Evolutionary conservation across 2,113 vertebrate genomes (phyloP), one percentile per base, ranked within the genome.

Genomic region (Hippoglossus stenolepis): DNA sequence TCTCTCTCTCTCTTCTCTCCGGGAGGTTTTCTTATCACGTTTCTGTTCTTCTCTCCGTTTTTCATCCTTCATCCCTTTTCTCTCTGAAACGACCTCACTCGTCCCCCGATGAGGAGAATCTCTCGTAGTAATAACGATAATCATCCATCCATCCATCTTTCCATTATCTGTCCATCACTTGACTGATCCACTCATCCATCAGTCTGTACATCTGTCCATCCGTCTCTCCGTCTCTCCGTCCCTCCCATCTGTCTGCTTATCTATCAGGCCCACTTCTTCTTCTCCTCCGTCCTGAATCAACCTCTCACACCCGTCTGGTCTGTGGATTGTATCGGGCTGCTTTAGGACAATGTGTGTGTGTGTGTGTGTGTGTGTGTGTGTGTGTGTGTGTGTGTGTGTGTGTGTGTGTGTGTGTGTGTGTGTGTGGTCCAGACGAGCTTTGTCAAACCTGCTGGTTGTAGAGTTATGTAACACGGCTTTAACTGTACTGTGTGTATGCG

Each of bases 381-480:
- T 47, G 45, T 47, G 45, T 47, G 45, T 47, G 14, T 47, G 45
- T 47, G 45, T 47, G 45, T 47, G 45, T 47, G 45, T 47, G 45
- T 18, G 47, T 49, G 47, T 49, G 47, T 49, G 47, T 49, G 47
- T 49, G 47, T 23, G 23, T 23, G 23, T 23, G 23, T 23, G 23
- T 23, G 23, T 2, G 54, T 60, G 63, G 63, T 80, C 56, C 65
- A 82, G 54, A 68, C 47, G 49, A 21, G 47, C 35, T 38, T 71
- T 53, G 69, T 77, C 68, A 63, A 73, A 64, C 79, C 68, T 84
- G 70, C 47, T 72, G 61, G 80, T 87, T 82, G 84, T 83, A 79
- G 75, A 87, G 76, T 91, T 89, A 91, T 70, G 76, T 85, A 92
- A 91, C 74, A 40, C 65, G 76, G 79, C 70, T 90, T 80, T 74